phyloP scores from a whole-genome alignment of 1,140 invertebrate genomes.

The Drosophila sturtevanti region DNA sequence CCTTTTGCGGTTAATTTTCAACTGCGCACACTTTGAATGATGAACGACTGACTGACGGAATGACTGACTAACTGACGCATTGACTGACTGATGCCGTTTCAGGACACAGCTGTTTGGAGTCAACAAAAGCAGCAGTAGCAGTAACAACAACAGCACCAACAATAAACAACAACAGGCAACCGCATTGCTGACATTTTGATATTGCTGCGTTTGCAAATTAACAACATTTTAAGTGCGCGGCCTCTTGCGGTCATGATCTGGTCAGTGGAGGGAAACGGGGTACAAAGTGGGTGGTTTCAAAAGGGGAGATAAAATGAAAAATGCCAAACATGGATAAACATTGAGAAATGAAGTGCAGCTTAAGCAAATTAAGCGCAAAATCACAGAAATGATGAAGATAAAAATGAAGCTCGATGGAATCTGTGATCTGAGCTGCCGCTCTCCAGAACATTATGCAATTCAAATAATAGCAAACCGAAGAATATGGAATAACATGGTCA shows the following conservation, averaged over 20 bases:
- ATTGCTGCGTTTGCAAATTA: constrained; percentile 69
- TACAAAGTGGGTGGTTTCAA: constrained; percentile 34
- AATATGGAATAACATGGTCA: constrained; percentile 71
- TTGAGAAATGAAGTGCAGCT: constrained; percentile 75
- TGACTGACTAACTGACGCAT: constrained; percentile 41
- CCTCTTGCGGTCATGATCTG: constrained; percentile 9
- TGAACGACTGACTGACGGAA: constrained; percentile 27
- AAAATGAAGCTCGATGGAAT: constrained; percentile 26
- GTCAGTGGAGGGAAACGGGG: not conserved
- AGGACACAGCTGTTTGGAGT: constrained; percentile 20
- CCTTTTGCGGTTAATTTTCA: constrained; percentile 72
- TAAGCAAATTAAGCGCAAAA: constrained; percentile 77
- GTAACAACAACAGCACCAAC: constrained; percentile 11
- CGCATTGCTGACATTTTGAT: constrained; percentile 60
- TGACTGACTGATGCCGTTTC: constrained; percentile 18
- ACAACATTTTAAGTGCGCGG: constrained; percentile 67
- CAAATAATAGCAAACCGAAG: constrained; percentile 54
- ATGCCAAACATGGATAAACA: constrained; percentile 63
- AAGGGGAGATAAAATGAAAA: constrained; percentile 37
- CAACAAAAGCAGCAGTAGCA: constrained; percentile 15
- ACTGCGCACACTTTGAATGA: constrained; percentile 52
- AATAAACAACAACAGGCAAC: constrained; percentile 24
- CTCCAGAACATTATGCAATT: constrained; percentile 67
- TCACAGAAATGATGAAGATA: constrained; percentile 50
- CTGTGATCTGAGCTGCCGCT: constrained; percentile 39